These are phyloP conservation scores for Andrena trimmerana DNA, from an alignment of 2,888 invertebrate genomes.

Conservation along the genomic window DNA sequence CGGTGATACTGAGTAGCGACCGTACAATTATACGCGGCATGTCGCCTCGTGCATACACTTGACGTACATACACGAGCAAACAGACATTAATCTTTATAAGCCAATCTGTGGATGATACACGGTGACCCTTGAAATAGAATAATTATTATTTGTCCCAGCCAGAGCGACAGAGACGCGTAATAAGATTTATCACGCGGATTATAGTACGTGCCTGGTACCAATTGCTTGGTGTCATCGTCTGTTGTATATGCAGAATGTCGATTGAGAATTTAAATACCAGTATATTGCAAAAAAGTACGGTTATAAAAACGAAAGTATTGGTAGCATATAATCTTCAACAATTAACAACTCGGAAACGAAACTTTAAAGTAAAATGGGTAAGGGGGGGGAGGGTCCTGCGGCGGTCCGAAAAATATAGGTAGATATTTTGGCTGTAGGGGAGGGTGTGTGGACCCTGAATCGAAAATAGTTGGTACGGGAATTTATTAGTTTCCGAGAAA, in stretches of 20 bases:
- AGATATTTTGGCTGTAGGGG: no score
- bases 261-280: background rate
- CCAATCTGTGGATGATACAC: slow-evolving; percentile 65
- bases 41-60: slow-evolving; percentile 31
- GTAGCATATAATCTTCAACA: no score
- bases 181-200: slow-evolving; percentile 50
- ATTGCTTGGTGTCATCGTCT: background rate
- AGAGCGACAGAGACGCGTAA: slow-evolving; percentile 29
- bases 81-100: slow-evolving; percentile 64
- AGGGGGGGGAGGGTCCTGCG: no score
- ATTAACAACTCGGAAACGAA: no score
- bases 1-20: slow-evolving; percentile 50
- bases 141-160: slow-evolving; percentile 49
- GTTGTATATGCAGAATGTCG: background rate
- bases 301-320: background rate
- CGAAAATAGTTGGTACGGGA: no score
- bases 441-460: no score
- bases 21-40: slow-evolving; percentile 63
- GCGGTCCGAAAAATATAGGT: no score
- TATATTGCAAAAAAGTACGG: background rate
- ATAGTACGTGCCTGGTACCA: slow-evolving; percentile 21
- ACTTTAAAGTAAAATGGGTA: no score
- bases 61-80: slow-evolving; percentile 44
- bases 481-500: no score
- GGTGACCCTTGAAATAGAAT: slow-evolving; percentile 61